These are phyloP conservation scores for Marmota flaviventris DNA, from an alignment of 2,113 vertebrate species.

Conservation along the genomic window DNA sequence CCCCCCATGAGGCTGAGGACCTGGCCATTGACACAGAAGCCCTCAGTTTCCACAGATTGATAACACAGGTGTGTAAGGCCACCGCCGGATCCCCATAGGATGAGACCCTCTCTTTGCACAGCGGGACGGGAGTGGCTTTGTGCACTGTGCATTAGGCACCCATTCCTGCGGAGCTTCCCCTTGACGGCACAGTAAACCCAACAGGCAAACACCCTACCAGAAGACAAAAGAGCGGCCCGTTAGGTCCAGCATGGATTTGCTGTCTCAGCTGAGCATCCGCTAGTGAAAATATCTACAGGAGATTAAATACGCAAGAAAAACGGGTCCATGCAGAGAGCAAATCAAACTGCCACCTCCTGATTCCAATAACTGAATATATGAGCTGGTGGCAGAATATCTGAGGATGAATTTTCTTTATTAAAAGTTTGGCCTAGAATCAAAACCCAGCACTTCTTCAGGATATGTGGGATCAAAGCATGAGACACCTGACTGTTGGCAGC, in stretches of 20 bases:
- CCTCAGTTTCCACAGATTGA: conserved; percentile 61
- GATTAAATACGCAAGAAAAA: conserved; percentile 14
- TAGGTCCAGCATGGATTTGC: not conserved
- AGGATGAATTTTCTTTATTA: conserved; percentile 56
- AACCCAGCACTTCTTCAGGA: not conserved
- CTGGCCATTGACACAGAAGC: conserved; percentile 46
- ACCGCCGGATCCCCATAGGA: conserved; percentile 11
- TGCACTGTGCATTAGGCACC: conserved; percentile 27
- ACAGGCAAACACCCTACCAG: not conserved
- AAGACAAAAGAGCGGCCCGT: conserved; percentile 38
- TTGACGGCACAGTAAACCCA: conserved; percentile 31
- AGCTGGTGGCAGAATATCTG: not conserved
- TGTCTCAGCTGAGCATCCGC: not conserved
- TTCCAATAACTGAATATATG: accelerated
- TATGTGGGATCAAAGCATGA: accelerated
- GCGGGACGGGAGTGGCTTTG: conserved; percentile 29
- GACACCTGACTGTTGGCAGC: accelerated
- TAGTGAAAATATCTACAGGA: conserved; percentile 40
- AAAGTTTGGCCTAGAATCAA: conserved; percentile 59
- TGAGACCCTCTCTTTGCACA: not conserved
- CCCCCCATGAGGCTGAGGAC: conserved; percentile 43
- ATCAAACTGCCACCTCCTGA: accelerated
- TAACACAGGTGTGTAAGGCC: not conserved
- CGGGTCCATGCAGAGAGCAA: not conserved
- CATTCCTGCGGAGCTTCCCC: conserved; percentile 62